phyloP scores from a whole-genome alignment of 2,113 vertebrate genomes.

The Noctilio leporinus region DNA sequence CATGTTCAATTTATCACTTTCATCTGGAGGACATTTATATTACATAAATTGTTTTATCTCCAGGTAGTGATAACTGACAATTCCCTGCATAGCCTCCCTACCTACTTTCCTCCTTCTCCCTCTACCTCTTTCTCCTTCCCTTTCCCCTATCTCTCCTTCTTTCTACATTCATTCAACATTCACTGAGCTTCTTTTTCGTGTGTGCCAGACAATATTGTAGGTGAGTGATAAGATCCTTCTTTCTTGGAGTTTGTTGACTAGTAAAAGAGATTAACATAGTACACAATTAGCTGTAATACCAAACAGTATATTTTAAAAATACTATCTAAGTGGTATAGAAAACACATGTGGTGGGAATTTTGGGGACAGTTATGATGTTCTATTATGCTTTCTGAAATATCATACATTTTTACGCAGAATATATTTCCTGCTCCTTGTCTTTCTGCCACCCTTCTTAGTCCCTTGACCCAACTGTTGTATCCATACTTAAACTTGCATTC shows the following conservation, averaged over 20 bases:
- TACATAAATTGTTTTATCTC: neutral
- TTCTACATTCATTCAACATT: neutral
- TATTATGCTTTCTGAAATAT: neutral
- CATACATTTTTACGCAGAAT: neutral
- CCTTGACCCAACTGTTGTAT: neutral
- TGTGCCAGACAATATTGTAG: neutral
- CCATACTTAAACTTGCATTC: slow-evolving; percentile 35
- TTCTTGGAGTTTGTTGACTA: neutral
- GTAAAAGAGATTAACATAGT: neutral
- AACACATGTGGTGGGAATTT: neutral
- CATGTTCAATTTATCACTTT: neutral
- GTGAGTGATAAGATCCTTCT: neutral
- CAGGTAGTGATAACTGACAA: neutral
- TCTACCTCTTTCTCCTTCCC: neutral
- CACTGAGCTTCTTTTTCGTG: neutral
- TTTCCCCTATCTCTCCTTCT: neutral
- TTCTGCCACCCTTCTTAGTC: neutral
- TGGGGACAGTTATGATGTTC: neutral
- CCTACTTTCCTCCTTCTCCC: neutral
- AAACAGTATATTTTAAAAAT: neutral
- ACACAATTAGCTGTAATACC: neutral
- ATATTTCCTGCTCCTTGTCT: neutral
- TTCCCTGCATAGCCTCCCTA: neutral
- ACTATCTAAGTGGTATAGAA: neutral
- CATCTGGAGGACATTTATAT: neutral